phyloP scores from a whole-genome alignment of 2,797 vertebrate genomes.

The Anguilla anguilla region DNA sequence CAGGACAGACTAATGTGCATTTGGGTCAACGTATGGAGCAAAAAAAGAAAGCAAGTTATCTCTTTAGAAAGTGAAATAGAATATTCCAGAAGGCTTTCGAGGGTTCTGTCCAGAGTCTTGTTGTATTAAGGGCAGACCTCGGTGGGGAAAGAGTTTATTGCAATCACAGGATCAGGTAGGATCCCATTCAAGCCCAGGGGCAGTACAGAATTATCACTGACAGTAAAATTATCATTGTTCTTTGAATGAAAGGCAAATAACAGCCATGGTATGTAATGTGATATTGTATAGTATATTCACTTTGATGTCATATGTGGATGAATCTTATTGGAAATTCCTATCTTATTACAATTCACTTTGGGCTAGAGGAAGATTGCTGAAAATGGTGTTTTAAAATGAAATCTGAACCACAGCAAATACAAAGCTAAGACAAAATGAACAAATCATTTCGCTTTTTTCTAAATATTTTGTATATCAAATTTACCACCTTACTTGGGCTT shows the following conservation, averaged over 20 bases:
- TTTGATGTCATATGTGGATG: background rate
- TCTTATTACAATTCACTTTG: background rate
- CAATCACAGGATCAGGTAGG: slow-evolving; percentile 21
- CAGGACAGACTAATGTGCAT: background rate
- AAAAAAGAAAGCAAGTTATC: slow-evolving; percentile 18
- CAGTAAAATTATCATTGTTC: background rate
- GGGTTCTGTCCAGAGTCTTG: background rate
- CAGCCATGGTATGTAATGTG: background rate
- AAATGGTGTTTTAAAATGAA: background rate
- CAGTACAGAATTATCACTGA: slow-evolving; percentile 5
- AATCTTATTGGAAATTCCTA: background rate
- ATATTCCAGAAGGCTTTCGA: background rate
- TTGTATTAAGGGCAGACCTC: background rate
- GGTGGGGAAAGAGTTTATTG: slow-evolving; percentile 1
- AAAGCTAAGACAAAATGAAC: background rate
- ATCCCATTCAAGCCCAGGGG: slow-evolving; percentile 11
- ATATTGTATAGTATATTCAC: background rate
- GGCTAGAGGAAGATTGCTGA: background rate
- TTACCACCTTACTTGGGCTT: background rate
- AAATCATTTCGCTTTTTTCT: background rate
- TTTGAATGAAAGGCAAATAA: background rate
- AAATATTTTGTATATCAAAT: too few relatives aligned
- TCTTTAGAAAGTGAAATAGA: slow-evolving; percentile 27
- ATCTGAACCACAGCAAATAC: background rate
- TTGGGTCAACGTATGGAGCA: background rate